A percentile compares a stretch with the other conserved stretches of the same genome.
Conservation (phyloP, 2,888 invertebrate genomes). For the Hypselothyrea guttata region DNA sequence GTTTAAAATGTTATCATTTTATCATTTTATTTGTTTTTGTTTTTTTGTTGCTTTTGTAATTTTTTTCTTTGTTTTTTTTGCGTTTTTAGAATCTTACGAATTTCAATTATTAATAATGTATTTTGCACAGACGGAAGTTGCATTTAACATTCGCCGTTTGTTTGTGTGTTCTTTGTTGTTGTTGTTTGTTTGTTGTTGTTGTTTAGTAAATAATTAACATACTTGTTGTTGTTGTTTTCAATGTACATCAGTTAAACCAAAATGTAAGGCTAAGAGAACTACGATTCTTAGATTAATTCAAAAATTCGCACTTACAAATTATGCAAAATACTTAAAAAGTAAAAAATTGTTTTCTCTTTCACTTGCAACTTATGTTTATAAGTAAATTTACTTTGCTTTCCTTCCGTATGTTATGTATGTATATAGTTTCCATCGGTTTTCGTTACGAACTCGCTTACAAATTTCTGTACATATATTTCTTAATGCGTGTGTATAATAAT, state of each 20-base stretch:
- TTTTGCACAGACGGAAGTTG: slow-evolving; percentile 70
- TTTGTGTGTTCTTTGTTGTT: slow-evolving; percentile 29
- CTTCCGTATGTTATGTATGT: slow-evolving; percentile 11
- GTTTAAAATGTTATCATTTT: slow-evolving; percentile 48
- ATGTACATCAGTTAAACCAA: slow-evolving; percentile 74
- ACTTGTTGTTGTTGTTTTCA: slow-evolving; percentile 49
- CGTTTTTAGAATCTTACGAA: slow-evolving; percentile 67
- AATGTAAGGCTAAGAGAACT: slow-evolving; percentile 62
- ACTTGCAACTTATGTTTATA: slow-evolving; percentile 63
- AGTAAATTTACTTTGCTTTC: slow-evolving; percentile 44
- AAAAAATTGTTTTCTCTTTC: slow-evolving; percentile 56
- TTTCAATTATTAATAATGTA: slow-evolving; percentile 56
- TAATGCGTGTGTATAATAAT: slow-evolving; percentile 22
- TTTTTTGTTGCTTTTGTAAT: slow-evolving; percentile 58
- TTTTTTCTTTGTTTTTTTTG: slow-evolving; percentile 59
- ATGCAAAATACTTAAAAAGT: slow-evolving; percentile 53
- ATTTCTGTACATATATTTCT: slow-evolving; percentile 10
- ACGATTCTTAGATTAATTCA: slow-evolving; percentile 48
- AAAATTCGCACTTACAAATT: slow-evolving; percentile 68
- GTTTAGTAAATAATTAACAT: slow-evolving; percentile 74
- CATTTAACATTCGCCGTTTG: slow-evolving; percentile 41
- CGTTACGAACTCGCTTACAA: slow-evolving; percentile 34
- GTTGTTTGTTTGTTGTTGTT: too few species aligned
- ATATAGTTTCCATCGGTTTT: slow-evolving; percentile 16
- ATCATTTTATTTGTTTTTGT: slow-evolving; percentile 63